phyloP scores from a whole-genome alignment of 2,888 invertebrate genomes.

The Cephus rjabovi region DNA sequence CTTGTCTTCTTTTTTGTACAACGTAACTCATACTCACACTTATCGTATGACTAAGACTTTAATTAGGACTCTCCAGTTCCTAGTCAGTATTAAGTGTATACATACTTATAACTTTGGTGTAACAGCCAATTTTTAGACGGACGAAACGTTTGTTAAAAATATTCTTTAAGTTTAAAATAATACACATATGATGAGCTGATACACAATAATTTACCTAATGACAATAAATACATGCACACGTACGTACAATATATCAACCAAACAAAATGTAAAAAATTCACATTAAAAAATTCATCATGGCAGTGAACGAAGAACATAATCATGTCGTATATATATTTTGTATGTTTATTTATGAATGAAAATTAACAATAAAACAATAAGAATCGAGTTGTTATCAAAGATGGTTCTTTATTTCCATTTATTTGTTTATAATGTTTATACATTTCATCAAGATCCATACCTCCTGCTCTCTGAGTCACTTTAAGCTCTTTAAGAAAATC shows the following conservation, averaged over 20 bases:
- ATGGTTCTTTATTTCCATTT: background rate
- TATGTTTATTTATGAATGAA: slow-evolving; percentile 21
- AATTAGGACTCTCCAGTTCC: background rate
- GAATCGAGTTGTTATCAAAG: background rate
- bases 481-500: background rate
- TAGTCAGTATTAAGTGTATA: background rate
- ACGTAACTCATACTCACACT: background rate
- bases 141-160: background rate
- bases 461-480: background rate
- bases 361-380: slow-evolving; percentile 12
- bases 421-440: background rate
- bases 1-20: background rate
- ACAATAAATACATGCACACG: background rate
- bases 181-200: background rate
- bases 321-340: slow-evolving; percentile 20
- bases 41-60: background rate
- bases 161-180: background rate
- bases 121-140: background rate
- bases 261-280: background rate
- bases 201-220: background rate
- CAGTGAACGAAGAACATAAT: background rate
- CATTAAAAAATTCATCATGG: background rate
- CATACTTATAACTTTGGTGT: background rate
- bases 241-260: background rate
- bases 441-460: background rate